Evolutionary conservation across 2,113 vertebrate species (phyloP).

Genomic region (Heterochromis multidens): DNA sequence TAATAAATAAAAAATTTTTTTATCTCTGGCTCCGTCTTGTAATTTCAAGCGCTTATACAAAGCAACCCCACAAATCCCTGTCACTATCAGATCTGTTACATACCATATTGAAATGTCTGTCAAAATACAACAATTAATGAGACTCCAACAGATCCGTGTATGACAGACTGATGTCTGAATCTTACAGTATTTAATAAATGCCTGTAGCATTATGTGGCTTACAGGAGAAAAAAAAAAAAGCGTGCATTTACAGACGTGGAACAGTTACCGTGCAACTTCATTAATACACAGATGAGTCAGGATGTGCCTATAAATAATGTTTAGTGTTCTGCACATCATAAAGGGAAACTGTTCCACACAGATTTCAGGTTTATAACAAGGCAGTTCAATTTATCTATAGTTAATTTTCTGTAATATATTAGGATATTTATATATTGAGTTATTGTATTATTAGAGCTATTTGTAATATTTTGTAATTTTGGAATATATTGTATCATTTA

Average conservation of each 20-base stretch:
- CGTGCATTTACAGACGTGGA: neutral
- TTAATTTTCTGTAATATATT: too few relatives aligned
- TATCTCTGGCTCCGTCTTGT: fast-evolving
- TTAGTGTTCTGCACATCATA: neutral
- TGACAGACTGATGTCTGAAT: neutral
- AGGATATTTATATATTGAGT: too few relatives aligned
- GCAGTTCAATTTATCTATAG: too few relatives aligned
- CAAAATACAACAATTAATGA: neutral
- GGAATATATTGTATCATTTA: too few relatives aligned
- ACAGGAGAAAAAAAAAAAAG: neutral
- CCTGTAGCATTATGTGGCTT: neutral
- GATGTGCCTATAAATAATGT: neutral
- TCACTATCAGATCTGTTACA: neutral
- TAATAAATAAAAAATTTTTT: neutral
- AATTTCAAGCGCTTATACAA: neutral
- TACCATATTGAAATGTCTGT: neutral
- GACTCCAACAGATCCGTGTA: neutral
- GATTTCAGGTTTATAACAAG: neutral
- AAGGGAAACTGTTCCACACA: neutral
- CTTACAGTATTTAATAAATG: neutral
- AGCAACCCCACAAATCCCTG: neutral
- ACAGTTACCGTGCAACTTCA: neutral
- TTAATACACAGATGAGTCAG: neutral
- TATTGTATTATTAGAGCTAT: too few relatives aligned
- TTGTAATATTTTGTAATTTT: too few relatives aligned